Base-by-base conservation (phyloP, 30 jellyfish, hydroid and myxozoan genomes). In the Sanderia malayensis region DNA sequence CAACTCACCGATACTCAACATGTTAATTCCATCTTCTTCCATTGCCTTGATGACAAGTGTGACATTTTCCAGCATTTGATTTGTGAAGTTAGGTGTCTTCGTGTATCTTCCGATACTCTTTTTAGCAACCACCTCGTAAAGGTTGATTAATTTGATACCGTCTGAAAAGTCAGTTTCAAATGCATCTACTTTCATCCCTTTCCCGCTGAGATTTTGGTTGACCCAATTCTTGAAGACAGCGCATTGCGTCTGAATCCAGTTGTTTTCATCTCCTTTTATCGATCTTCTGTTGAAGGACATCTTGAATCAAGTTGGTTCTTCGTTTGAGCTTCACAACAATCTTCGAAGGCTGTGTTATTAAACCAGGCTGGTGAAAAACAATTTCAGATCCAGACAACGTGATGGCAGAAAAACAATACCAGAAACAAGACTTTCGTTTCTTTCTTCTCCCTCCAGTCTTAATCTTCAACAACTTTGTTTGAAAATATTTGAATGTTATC, bases 171-270 rank as follows among this genome's bases (percentile, higher is more conserved):
- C 99, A 18, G 94, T 74, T 45, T 79, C 97, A 62, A 94, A 71
- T n/a, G 80, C 92, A 1, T 76, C 81, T 20, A 94, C 29, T 26
- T 80, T 79, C 86, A 83, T 67, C 23, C 80, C 92, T 23, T 95
- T 80, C 18, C 46, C 34, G 11, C 46, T 74, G 33, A 94, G 58
- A 58, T 84, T 82, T 47, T 87, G 95, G 60, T 94, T 94, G 26
- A 84, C 95, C 99, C 99, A 94, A 31, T 87, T 87, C 44, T 96
- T 94, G 87, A 94, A 94, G 1, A 97, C 94, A 26, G 95, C 84
- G 28, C 73, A 76, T 73, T 94, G 99, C 86, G 94, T 94, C 32
- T 87, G 96, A 22, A 86, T 67, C 99, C 99, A 94, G 86, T 93
- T 85, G 65, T 81, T 94, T 76, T 93, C 99, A 28, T 69, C 81